phyloP scores from a whole-genome alignment of 2,888 invertebrate genomes.

The Taenaris catops region DNA sequence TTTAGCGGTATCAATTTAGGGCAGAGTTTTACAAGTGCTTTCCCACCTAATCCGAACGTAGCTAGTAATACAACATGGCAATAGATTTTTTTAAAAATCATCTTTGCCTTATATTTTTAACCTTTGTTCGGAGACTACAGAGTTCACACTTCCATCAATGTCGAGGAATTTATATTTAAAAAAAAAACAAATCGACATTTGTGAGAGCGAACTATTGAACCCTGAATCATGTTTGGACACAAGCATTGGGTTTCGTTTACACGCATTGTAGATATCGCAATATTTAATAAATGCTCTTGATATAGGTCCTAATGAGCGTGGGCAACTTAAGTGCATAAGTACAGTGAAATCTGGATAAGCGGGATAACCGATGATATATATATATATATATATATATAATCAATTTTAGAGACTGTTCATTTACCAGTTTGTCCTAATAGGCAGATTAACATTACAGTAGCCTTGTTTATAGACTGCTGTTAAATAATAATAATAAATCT shows the following conservation, averaged over 20 bases:
- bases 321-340: too few relatives aligned
- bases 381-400: too few relatives aligned
- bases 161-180: too few relatives aligned
- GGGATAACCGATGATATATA: too few relatives aligned
- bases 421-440: too few relatives aligned
- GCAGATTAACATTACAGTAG: too few relatives aligned
- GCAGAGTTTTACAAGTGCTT: conserved; percentile 59
- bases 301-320: too few relatives aligned
- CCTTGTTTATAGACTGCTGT: too few relatives aligned
- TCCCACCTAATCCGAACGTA: conserved; percentile 56
- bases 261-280: conserved; percentile 20
- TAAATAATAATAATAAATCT: too few relatives aligned
- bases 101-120: conserved; percentile 8
- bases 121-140: background rate
- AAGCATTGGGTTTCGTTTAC: conserved; percentile 9
- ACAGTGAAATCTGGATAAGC: too few relatives aligned
- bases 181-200: background rate
- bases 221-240: background rate
- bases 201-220: conserved; percentile 1
- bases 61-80: conserved; percentile 70
- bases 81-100: conserved; percentile 31
- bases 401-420: too few relatives aligned
- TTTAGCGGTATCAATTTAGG: conserved; percentile 61
- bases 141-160: conserved; percentile 1
- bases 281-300: conserved; percentile 1